A percentile compares a stretch with the other conserved stretches of the same genome.
These are phyloP conservation scores for Diplogasteroides magnus DNA, from an alignment of 1,140 invertebrate genomes.

Conservation along the genomic window DNA sequence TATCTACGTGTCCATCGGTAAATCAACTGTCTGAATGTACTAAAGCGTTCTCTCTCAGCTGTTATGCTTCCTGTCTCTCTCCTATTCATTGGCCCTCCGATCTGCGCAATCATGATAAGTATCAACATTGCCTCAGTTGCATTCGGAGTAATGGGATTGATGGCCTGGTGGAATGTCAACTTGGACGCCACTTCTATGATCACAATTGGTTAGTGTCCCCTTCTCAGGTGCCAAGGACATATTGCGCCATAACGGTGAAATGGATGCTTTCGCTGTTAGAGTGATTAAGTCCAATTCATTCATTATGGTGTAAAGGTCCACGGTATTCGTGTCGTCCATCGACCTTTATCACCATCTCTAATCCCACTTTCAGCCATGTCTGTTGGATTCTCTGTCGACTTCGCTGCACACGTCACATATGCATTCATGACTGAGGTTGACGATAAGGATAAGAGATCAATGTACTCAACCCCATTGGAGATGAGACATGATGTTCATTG, in stretches of 20 bases:
- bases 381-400: slow-evolving; percentile 78
- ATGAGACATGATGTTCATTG: too few species aligned
- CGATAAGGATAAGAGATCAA: background rate
- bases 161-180: slow-evolving; percentile 88
- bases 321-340: too few species aligned
- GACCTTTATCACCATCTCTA: too few species aligned
- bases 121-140: slow-evolving; percentile 93
- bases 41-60: slow-evolving; percentile 59
- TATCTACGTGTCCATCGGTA: slow-evolving; percentile 43
- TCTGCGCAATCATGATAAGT: slow-evolving; percentile 85
- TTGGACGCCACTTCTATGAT: slow-evolving; percentile 96
- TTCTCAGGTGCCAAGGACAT: slow-evolving; percentile 27
- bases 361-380: background rate
- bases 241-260: too few species aligned
- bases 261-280: too few species aligned
- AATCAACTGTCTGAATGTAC: slow-evolving; percentile 2
- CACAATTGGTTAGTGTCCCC: slow-evolving; percentile 94
- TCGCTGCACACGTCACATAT: slow-evolving; percentile 91
- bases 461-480: too few species aligned
- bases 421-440: slow-evolving; percentile 77
- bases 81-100: slow-evolving; percentile 85
- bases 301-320: too few species aligned
- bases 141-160: slow-evolving; percentile 86
- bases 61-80: slow-evolving; percentile 92
- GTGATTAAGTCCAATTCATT: too few species aligned